These are phyloP conservation scores for Anticlea derivata DNA, from an alignment of 2,888 invertebrate species.

Conservation along the genomic window DNA sequence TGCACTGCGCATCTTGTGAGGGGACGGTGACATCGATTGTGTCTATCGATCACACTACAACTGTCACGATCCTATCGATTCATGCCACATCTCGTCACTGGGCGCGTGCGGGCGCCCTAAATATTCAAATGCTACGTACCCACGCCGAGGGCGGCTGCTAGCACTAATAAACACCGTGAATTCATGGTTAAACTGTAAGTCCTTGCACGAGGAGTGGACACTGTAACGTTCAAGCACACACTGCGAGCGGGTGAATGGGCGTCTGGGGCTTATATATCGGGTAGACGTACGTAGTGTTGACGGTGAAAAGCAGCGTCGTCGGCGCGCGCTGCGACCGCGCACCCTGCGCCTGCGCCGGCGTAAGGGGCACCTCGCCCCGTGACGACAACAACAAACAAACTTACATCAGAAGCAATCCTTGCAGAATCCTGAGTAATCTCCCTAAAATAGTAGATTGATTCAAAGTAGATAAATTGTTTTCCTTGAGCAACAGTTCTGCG, in stretches of 20 bases:
- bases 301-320: conserved; percentile 73
- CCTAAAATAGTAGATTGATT: neutral
- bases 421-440: neutral
- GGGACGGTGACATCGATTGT: conserved; percentile 43
- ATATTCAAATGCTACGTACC: conserved; percentile 85
- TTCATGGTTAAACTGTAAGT: conserved; percentile 79
- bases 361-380: conserved; percentile 29
- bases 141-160: conserved; percentile 87
- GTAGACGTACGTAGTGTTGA: conserved; percentile 66
- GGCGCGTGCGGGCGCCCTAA: conserved; percentile 64
- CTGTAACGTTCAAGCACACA: conserved; percentile 82
- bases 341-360: conserved; percentile 40
- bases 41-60: conserved; percentile 56
- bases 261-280: conserved; percentile 79
- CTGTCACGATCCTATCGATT: conserved; percentile 56
- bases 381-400: conserved; percentile 35
- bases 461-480: neutral
- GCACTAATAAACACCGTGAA: conserved; percentile 83
- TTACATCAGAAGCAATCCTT: conserved; percentile 13
- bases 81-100: conserved; percentile 47
- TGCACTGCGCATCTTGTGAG: conserved; percentile 47
- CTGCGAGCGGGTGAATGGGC: conserved; percentile 83
- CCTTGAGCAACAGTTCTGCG: conserved; percentile 4
- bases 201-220: conserved; percentile 78
- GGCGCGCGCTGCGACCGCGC: conserved; percentile 57